These are phyloP conservation scores for Tenthredo mesomela DNA, from an alignment of 2,888 invertebrate species.

Conservation along the genomic window DNA sequence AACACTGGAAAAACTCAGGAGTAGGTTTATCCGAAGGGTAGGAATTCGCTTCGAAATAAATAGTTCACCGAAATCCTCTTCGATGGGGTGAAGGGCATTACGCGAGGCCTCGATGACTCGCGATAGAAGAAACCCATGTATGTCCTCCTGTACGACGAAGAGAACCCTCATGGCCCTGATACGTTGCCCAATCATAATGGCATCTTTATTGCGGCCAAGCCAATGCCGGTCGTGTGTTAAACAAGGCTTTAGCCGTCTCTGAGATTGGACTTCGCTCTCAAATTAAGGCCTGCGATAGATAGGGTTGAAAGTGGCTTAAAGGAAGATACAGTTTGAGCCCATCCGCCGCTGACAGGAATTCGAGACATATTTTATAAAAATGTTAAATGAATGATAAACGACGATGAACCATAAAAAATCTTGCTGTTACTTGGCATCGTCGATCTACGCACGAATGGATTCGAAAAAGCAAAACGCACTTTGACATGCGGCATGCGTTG, in stretches of 20 bases:
- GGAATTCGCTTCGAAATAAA: conserved; percentile 59
- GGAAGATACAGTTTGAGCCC: background rate
- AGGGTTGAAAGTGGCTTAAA: background rate
- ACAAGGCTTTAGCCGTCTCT: conserved; percentile 36
- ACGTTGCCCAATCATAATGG: conserved; percentile 51
- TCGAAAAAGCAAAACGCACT: conserved; percentile 61
- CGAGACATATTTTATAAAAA: background rate
- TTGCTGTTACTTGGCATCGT: conserved; percentile 37
- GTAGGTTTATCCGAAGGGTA: conserved; percentile 24
- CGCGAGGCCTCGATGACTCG: conserved; percentile 61
- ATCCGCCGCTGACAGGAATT: background rate
- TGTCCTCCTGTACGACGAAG: conserved; percentile 14
- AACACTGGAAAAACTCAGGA: conserved; percentile 38
- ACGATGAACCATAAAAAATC: conserved; percentile 10
- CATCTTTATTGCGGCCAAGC: conserved; percentile 50
- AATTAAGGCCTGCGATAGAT: conserved; percentile 19
- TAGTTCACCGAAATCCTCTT: conserved; percentile 65
- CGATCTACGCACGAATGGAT: conserved; percentile 64
- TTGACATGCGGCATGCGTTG: conserved; percentile 69
- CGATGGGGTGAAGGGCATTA: conserved; percentile 67
- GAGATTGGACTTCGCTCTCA: conserved; percentile 23
- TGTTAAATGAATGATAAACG: conserved; percentile 4
- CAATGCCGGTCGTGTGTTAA: conserved; percentile 44
- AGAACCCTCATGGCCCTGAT: conserved; percentile 35
- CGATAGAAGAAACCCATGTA: conserved; percentile 48